phyloP scores from a whole-genome alignment of 2,888 invertebrate genomes.

The Caenorhabditis sulstoni region DNA sequence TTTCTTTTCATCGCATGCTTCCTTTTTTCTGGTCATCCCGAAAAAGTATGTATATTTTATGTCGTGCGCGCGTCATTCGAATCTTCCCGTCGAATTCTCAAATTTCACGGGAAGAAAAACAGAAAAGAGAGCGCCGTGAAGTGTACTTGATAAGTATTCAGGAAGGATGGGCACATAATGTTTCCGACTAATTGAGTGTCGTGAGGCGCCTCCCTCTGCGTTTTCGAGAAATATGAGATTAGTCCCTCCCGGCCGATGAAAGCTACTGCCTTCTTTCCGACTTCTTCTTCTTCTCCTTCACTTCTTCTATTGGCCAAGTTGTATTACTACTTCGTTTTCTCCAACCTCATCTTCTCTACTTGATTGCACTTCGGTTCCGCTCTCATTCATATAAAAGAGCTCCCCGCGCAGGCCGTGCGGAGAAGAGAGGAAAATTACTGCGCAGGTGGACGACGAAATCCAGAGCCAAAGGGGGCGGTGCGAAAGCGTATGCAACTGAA shows the following conservation, averaged over 20 bases:
- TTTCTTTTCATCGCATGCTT: constrained; percentile 36
- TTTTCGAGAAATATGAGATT: constrained; percentile 57
- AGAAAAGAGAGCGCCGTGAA: constrained; percentile 26
- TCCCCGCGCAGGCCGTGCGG: constrained; percentile 15
- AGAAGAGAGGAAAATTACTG: constrained; percentile 50
- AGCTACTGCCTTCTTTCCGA: constrained; percentile 15
- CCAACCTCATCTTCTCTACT: constrained; percentile 45
- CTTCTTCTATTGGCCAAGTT: constrained; percentile 31
- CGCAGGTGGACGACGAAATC: constrained; percentile 50
- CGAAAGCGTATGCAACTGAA: constrained; percentile 55
- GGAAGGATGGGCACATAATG: constrained; percentile 37
- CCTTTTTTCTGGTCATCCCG: neutral
- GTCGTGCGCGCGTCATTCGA: constrained; percentile 44
- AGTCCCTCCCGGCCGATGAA: constrained; percentile 24
- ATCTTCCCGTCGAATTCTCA: constrained; percentile 38
- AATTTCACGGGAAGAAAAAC: constrained; percentile 28
- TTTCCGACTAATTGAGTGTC: constrained; percentile 52
- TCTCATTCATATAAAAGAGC: constrained; percentile 55
- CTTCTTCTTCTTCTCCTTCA: constrained; percentile 15
- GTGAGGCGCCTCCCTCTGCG: constrained; percentile 22
- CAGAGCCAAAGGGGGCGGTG: constrained; percentile 54
- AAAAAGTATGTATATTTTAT: constrained; percentile 46
- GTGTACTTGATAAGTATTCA: constrained; percentile 53
- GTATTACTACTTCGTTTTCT: constrained; percentile 39
- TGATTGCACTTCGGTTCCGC: constrained; percentile 58